Evolutionary conservation across 64 coral and sea anemone genomes (phyloP).

Genomic region (Stichodactyla helianthus): DNA sequence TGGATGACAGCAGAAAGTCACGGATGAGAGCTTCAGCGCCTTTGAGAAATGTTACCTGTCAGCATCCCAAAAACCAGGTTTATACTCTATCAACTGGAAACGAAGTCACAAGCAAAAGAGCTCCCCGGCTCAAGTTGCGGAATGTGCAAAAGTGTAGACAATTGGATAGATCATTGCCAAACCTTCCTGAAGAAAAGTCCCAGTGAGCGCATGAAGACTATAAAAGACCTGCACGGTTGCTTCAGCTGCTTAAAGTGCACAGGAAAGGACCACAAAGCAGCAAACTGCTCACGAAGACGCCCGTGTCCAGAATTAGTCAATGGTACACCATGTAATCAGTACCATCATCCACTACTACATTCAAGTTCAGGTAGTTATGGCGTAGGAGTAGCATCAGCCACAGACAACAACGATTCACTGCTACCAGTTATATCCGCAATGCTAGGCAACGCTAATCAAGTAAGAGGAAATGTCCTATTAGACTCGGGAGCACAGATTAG

Average conservation of each 20-base stretch:
- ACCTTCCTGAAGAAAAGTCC: conserved; percentile 6
- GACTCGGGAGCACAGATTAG: conserved; percentile 42
- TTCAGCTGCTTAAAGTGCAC: conserved; percentile 54
- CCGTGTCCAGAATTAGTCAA: conserved; percentile 4
- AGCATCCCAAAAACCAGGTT: neutral
- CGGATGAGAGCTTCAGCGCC: conserved; percentile 60
- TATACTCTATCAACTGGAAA: neutral
- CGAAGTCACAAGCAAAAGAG: neutral
- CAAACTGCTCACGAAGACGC: conserved; percentile 19
- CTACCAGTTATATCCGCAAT: conserved; percentile 26
- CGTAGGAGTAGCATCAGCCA: neutral
- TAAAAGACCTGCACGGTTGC: conserved; percentile 38
- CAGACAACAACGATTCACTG: neutral
- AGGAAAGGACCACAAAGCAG: conserved; percentile 13
- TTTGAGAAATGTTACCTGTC: neutral
- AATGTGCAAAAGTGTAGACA: conserved; percentile 25
- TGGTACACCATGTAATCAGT: neutral
- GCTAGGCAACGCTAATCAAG: neutral
- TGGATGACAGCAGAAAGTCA: conserved; percentile 49
- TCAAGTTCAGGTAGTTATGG: neutral
- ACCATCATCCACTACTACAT: conserved; percentile 35
- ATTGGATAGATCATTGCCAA: conserved; percentile 45
- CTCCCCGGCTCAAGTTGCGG: conserved; percentile 28
- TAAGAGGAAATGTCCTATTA: conserved; percentile 1
- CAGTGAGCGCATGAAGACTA: conserved; percentile 27